Evolutionary conservation across 2,797 vertebrate genomes (phyloP).

Genomic region (Hippopotamyrus pictus): DNA sequence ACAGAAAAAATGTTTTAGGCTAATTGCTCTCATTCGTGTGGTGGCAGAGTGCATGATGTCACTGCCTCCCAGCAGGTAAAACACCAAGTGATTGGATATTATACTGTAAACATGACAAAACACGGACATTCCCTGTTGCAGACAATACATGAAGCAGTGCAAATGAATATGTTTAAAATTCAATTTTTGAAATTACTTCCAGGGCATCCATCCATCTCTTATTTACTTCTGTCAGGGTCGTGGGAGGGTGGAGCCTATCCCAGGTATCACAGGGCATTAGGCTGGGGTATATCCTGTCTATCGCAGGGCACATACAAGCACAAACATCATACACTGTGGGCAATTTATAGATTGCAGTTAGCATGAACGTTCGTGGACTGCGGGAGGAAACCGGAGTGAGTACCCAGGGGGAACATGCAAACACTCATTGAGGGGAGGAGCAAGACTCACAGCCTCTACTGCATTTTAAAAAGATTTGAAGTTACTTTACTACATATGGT

Average conservation of each 20-base stretch:
- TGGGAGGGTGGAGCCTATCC: neutral
- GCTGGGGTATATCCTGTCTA: neutral
- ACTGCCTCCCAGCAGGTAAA: neutral
- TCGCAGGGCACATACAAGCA: neutral
- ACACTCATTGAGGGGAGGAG: neutral
- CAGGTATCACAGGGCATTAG: neutral
- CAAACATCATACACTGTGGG: neutral
- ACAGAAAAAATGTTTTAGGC: neutral
- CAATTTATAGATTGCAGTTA: neutral
- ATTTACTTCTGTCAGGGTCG: neutral
- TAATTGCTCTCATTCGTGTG: neutral
- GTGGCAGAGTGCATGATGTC: slow-evolving; percentile 4
- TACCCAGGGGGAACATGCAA: neutral
- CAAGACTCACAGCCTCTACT: neutral
- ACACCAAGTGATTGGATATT: neutral
- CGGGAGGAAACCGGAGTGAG: neutral
- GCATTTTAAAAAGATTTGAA: neutral
- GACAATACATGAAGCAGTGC: neutral
- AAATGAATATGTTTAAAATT: neutral
- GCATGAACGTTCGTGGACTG: neutral
- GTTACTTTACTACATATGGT: neutral
- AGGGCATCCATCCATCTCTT: neutral
- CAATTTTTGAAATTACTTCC: neutral
- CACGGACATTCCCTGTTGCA: neutral
- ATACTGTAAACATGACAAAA: neutral